Base-by-base conservation (phyloP, 2,888 invertebrate genomes). In the Epirrita christyi region DNA sequence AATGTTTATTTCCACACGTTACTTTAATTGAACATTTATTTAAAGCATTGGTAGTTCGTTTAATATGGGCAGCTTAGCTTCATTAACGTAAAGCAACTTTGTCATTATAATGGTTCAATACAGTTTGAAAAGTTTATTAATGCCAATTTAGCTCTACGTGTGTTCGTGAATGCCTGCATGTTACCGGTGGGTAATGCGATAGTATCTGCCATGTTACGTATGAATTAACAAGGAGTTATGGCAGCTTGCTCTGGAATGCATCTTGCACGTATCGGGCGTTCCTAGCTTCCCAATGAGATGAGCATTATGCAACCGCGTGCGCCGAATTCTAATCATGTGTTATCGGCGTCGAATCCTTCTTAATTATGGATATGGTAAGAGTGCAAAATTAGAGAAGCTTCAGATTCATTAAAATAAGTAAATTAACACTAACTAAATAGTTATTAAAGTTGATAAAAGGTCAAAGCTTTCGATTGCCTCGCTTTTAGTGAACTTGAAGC, bases 401-500 rank as follows among this genome's bases (percentile, higher is more conserved):
- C 9, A 2, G 21, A 21, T 21, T 21, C 11, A 40, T 38, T 27
- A 40, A 15, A 34, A 40, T 52, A 29, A 45, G n/a, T 32, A 43
- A 48, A 43, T 37, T 15, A 43, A 32, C n/a, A 6, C 37, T 9
- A 40, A 40, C 5, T 29, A 29, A 29, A 29, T 36, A 43, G 28
- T 55, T 42, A 27, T 42, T 53, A 43, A 48, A 27, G 41, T 53
- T 50, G 42, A 42, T 64, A 72, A 71, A 76, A 71, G 69, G 68
- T 59, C 58, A 71, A 72, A 68, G 66, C 68, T 75, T 73, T 81
- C 78, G 79, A 83, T 85, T 80, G 79, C 71, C 73, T 76, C 67
- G 82, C 81, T 85, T 83, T 83, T 79, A 81, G 80, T 76, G 74
- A 77, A 76, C 78, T 78, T 69, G 69, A 68, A 68, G 76, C 80